Evolutionary conservation across 2,797 vertebrate species (phyloP), one percentile per base, ranked within the genome.

Genomic region (Crocidura indochinensis): DNA sequence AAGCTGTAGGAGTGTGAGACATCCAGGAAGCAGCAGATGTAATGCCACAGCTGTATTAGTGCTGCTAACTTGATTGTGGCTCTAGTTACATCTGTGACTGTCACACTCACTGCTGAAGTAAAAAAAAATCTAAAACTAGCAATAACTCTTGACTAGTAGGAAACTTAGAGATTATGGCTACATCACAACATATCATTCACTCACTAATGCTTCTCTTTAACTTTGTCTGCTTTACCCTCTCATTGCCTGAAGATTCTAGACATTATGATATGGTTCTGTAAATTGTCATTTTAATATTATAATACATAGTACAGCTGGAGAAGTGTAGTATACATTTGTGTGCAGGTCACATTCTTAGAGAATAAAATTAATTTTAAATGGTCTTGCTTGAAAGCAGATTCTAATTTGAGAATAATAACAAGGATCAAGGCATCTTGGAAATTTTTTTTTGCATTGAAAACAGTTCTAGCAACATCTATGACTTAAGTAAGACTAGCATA

Each of bases 361-460:
- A 91, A 84, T 87, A 73, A 73, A 89, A 89, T 60, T 87, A 62
- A 96, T 95, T 95, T 84, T 46, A 67, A 71, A 84, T 8, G 46
- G 76, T 91, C 75, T 94, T 79, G 27, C 78, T 91, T 87, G 51
- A 95, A 91, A 62, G 20, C 20, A 10, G 84, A 90, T 94, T 91
- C 93, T 87, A 91, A 92, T 75, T 44, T 68, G 62, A 65, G 69
- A 75, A 53, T 46, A 80, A 67, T 53, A 91, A 49, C 76, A 77
- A 88, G 19, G 9, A 46, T 71, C 11, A 29, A 38, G 87, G 22
- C 12, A 77, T 85, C 46, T 46, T 65, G 82, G 17, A 49, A 82
- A 69, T 83, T 85, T 65, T 87, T 87, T 8, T 85, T 14, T 31
- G 46, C 49, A 67, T 71, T 94, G 24, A 10, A 38, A 71, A 76